A percentile compares a stretch with the other conserved stretches of the same genome.
Evolutionary conservation across 1,140 invertebrate genomes (phyloP).

Genomic region (Achroia grisella): DNA sequence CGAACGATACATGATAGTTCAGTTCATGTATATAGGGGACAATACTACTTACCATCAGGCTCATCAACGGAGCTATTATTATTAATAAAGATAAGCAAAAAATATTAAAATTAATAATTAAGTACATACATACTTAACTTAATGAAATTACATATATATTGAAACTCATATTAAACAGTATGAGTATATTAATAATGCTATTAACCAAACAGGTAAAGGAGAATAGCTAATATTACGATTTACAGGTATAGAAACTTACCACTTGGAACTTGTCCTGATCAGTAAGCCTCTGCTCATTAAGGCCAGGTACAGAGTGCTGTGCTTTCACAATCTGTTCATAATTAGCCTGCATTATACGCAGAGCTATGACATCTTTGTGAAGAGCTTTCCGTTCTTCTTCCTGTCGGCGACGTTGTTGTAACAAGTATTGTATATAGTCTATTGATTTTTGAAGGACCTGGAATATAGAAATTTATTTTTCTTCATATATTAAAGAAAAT

Average conservation of each 20-base stretch:
- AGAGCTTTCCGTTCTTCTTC: constrained; percentile 93
- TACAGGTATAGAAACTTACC: constrained; percentile 74
- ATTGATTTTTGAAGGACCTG: constrained; percentile 91
- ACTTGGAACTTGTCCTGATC: constrained; percentile 98
- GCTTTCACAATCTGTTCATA: constrained; percentile 98
- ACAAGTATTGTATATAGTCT: constrained; percentile 92
- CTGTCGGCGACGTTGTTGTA: constrained; percentile 94
- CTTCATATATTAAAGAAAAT: background rate
- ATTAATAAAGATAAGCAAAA: too few relatives aligned
- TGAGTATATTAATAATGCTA: too few relatives aligned
- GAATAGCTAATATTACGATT: background rate
- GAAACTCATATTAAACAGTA: too few relatives aligned
- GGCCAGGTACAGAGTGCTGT: constrained; percentile 93
- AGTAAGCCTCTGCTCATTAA: constrained; percentile 88
- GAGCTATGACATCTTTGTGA: constrained; percentile 95
- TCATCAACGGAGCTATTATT: too few relatives aligned
- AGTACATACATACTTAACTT: too few relatives aligned
- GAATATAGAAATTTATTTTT: constrained; percentile 5
- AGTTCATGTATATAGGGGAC: too few relatives aligned
- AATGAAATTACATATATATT: too few relatives aligned
- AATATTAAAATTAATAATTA: too few relatives aligned
- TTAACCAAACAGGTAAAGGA: constrained; percentile 30
- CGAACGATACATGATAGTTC: too few relatives aligned
- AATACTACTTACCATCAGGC: too few relatives aligned
- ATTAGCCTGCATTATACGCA: constrained; percentile 94